These are phyloP conservation scores for Scaptomyza graminum DNA, from an alignment of 1,140 invertebrate genomes.

Conservation along the genomic window DNA sequence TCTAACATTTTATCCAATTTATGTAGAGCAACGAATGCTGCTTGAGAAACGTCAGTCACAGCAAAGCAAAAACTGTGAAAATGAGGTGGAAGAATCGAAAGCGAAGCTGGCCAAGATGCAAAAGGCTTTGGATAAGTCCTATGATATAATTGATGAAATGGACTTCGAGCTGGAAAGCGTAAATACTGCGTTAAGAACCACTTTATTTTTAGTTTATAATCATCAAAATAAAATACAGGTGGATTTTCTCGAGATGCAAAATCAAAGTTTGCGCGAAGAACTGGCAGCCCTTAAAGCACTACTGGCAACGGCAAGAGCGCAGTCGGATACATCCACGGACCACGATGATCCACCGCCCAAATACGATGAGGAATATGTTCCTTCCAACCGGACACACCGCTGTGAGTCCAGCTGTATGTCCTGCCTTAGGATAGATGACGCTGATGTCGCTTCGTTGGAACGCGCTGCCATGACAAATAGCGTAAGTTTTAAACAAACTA, in stretches of 20 bases:
- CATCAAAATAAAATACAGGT: conserved; percentile 27
- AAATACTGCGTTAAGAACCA: not conserved
- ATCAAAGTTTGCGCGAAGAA: conserved; percentile 64
- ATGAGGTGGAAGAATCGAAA: too few species aligned
- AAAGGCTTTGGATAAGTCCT: conserved; percentile 68
- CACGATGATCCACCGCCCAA: conserved; percentile 58
- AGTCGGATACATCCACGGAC: not conserved
- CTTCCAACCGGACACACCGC: conserved; percentile 3
- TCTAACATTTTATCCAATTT: not conserved
- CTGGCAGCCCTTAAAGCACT: conserved; percentile 47
- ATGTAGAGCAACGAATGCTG: conserved; percentile 55
- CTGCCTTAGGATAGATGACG: too few species aligned
- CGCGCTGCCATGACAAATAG: conserved; percentile 66
- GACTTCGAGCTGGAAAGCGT: conserved; percentile 81
- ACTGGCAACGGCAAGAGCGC: not conserved
- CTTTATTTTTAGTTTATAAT: not conserved
- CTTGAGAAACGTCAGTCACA: conserved; percentile 56
- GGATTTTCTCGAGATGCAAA: conserved; percentile 77
- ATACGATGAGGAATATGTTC: conserved; percentile 34
- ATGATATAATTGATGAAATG: conserved; percentile 81
- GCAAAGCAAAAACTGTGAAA: conserved; percentile 36
- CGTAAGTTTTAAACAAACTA: conserved; percentile 45
- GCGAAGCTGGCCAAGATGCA: conserved; percentile 66
- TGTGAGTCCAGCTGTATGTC: too few species aligned
- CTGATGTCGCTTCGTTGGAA: conserved; percentile 61